Evolutionary conservation across 1,140 invertebrate genomes (phyloP).

Genomic region (Adoxophyes honmai): DNA sequence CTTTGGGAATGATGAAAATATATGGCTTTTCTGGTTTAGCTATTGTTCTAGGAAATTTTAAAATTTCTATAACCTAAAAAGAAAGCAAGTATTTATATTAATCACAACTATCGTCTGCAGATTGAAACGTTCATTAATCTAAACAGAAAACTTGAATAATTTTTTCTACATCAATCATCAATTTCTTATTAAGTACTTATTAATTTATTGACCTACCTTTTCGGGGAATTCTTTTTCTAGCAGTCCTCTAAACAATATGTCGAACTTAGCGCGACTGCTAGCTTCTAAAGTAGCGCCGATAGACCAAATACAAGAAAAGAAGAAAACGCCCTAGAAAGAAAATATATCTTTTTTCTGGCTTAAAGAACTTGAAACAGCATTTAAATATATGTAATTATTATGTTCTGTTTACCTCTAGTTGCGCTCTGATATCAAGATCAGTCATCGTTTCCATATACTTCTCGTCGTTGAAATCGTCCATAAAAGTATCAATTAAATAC

Average conservation of each 20-base stretch:
- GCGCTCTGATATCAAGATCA: conserved; percentile 86
- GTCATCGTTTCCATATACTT: conserved; percentile 82
- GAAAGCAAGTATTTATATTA: conserved; percentile 12
- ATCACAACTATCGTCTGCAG: too few species aligned
- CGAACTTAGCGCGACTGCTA: conserved; percentile 87
- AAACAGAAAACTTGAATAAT: too few species aligned
- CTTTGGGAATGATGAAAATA: conserved; percentile 87
- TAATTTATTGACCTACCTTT: too few species aligned
- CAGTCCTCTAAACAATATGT: conserved; percentile 87
- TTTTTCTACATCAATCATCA: too few species aligned
- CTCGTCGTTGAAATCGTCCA: conserved; percentile 92
- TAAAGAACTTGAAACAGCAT: not conserved
- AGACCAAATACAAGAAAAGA: conserved; percentile 95
- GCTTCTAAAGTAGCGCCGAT: conserved; percentile 90
- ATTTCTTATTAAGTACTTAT: too few species aligned
- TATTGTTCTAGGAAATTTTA: conserved; percentile 77
- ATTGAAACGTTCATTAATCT: too few species aligned
- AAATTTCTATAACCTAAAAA: conserved; percentile 63
- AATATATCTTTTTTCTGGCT: conserved; percentile 12
- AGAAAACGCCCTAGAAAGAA: conserved; percentile 87
- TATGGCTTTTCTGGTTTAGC: conserved; percentile 83
- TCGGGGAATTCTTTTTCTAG: conserved; percentile 87
- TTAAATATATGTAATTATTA: not conserved
- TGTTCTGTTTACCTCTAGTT: conserved; percentile 80
- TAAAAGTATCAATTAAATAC: conserved; percentile 92